A percentile compares a stretch with the other conserved stretches of the same genome.
phyloP scores from a whole-genome alignment of 2,797 vertebrate species.

The Remorina albescens region DNA sequence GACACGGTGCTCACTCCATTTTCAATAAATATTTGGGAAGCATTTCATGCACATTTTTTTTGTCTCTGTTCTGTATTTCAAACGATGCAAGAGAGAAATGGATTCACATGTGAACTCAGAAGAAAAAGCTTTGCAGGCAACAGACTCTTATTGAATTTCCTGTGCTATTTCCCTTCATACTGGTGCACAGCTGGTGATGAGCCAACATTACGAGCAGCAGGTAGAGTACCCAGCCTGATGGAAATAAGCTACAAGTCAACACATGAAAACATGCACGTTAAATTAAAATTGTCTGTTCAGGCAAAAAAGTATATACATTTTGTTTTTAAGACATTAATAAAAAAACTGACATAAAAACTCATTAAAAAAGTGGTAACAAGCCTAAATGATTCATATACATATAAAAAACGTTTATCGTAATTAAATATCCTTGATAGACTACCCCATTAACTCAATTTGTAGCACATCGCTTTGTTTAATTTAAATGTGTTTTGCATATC shows the following conservation, averaged over 20 bases:
- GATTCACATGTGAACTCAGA: not conserved
- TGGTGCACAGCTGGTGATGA: not conserved
- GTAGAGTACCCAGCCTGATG: not conserved
- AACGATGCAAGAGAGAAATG: not conserved
- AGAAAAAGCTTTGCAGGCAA: not conserved
- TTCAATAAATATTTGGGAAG: conserved; percentile 1
- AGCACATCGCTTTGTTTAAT: conserved; percentile 50
- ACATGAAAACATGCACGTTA: conserved; percentile 1
- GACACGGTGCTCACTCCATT: not conserved
- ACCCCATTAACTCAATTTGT: conserved; percentile 47
- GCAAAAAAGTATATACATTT: not conserved
- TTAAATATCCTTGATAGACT: conserved; percentile 35
- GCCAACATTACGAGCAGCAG: not conserved
- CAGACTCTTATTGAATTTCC: not conserved
- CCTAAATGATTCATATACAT: conserved; percentile 28
- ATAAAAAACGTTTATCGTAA: too few species aligned
- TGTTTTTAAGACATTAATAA: not conserved
- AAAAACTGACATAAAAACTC: not conserved
- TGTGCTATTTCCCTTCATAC: not conserved
- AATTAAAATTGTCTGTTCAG: not conserved
- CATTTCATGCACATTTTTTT: not conserved
- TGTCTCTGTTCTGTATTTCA: conserved; percentile 2
- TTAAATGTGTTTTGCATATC: conserved; percentile 58
- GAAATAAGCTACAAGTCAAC: not conserved
- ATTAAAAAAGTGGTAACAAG: not conserved